A percentile compares a stretch with the other conserved stretches of the same genome.
Evolutionary conservation across 2,797 vertebrate species (phyloP).

Genomic region (Xenops minutus): DNA sequence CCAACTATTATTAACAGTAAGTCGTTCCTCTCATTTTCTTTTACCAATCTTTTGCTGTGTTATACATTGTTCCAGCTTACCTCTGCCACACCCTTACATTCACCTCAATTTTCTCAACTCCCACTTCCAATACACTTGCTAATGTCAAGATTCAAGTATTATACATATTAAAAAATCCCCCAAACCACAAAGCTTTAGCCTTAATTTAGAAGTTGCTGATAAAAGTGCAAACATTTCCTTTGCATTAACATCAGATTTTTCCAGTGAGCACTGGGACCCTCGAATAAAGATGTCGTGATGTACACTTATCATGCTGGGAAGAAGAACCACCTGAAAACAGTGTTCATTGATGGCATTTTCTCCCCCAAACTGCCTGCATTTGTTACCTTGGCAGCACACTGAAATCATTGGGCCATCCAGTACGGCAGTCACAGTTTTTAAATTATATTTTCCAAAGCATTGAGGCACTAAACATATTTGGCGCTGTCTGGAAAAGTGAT

Average conservation of each 20-base stretch:
- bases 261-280: neutral
- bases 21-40: neutral
- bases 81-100: neutral
- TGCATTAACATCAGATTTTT: neutral
- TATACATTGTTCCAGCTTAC: neutral
- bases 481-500: neutral
- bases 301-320: neutral
- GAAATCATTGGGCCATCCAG: neutral
- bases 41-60: neutral
- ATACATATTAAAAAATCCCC: neutral
- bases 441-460: neutral
- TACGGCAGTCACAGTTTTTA: neutral
- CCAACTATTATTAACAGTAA: conserved; percentile 59
- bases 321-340: neutral
- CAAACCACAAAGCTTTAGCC: neutral
- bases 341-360: neutral
- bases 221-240: neutral
- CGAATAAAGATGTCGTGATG: neutral
- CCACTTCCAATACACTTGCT: neutral
- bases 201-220: neutral
- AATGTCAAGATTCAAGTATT: neutral
- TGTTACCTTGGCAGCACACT: neutral
- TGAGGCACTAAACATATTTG: neutral
- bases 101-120: neutral
- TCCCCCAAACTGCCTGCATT: neutral